These are phyloP conservation scores for Rhinoptilus africanus DNA, from an alignment of 2,113 vertebrate species.

Conservation along the genomic window DNA sequence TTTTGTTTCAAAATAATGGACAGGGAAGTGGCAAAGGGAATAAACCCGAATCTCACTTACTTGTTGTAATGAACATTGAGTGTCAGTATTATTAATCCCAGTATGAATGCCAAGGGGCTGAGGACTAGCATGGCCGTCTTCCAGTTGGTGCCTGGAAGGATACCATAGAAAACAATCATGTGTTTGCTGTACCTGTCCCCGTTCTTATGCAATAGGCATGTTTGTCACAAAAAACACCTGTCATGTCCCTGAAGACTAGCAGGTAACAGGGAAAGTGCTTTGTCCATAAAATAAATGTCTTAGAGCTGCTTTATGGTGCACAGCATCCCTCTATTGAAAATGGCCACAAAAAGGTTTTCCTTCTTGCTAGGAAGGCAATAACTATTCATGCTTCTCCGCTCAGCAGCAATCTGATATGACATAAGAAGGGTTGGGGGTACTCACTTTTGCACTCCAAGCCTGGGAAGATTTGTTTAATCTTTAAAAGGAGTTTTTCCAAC, in stretches of 20 bases:
- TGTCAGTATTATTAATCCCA: slow-evolving; percentile 81
- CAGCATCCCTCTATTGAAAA: neutral
- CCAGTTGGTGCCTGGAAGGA: slow-evolving; percentile 80
- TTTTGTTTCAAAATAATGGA: neutral
- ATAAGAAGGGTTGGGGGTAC: neutral
- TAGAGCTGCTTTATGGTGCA: neutral
- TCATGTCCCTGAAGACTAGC: neutral
- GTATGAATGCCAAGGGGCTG: slow-evolving; percentile 81
- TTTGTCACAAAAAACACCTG: neutral
- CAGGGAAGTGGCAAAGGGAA: neutral
- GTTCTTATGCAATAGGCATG: rapidly evolving
- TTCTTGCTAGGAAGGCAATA: neutral
- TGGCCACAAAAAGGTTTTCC: neutral
- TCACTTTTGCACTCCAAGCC: neutral
- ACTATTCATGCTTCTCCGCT: neutral
- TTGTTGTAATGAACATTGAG: slow-evolving; percentile 83
- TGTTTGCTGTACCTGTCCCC: neutral
- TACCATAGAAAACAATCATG: neutral
- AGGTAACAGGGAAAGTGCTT: neutral
- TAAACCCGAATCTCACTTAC: slow-evolving; percentile 59
- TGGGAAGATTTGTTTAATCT: neutral
- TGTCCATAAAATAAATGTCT: neutral
- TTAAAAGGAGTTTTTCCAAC: neutral
- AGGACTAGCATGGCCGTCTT: slow-evolving; percentile 85
- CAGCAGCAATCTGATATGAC: neutral